A percentile compares a stretch with the other conserved stretches of the same genome.
Conservation (phyloP, 2,113 vertebrate genomes). For the Zeus faber region DNA sequence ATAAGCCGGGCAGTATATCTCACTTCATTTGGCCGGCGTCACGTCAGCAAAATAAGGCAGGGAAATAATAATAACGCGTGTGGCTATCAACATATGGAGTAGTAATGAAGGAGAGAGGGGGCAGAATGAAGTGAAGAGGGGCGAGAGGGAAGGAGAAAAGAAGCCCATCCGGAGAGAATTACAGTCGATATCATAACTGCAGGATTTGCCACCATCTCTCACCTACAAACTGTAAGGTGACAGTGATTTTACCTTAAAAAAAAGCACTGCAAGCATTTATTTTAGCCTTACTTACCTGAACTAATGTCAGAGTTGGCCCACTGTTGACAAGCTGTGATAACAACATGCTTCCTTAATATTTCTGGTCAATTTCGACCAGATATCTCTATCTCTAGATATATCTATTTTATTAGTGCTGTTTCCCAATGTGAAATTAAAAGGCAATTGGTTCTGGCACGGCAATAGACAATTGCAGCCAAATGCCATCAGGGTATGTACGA, state of each 20-base stretch:
- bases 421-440: constrained; percentile 5
- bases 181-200: constrained; percentile 30
- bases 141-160: not conserved
- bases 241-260: too few species aligned
- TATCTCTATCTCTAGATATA: too few species aligned
- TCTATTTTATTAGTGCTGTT: constrained; percentile 7
- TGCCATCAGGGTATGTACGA: constrained; percentile 53
- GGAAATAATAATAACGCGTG: constrained; percentile 69
- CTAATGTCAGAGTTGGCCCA: too few species aligned
- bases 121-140: constrained; percentile 21
- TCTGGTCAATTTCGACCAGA: too few species aligned
- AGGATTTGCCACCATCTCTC: constrained; percentile 32
- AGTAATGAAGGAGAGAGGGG: constrained; percentile 67
- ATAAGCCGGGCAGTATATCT: constrained; percentile 70
- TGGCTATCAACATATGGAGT: constrained; percentile 72
- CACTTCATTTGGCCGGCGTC: constrained; percentile 74
- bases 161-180: constrained; percentile 38
- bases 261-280: too few species aligned
- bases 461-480: constrained; percentile 29
- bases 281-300: too few species aligned
- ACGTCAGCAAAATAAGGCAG: constrained; percentile 72
- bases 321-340: too few species aligned
- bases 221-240: constrained; percentile 36
- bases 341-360: too few species aligned
- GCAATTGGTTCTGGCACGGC: constrained; percentile 16